Base-by-base conservation (phyloP, 2,888 invertebrate species). In the Pseudoips prasinana region DNA sequence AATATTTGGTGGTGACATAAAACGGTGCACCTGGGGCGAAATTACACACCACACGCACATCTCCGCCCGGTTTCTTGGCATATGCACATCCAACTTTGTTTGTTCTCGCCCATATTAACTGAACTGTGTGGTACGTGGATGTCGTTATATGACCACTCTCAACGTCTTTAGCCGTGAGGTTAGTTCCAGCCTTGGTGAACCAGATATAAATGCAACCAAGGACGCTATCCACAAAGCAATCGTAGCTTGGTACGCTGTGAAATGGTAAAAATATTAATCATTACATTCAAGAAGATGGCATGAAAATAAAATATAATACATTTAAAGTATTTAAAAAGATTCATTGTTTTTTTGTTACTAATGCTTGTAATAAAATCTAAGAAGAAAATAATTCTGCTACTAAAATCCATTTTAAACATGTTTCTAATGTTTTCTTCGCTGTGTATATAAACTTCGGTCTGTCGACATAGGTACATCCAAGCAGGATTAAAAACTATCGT, bases 1-100 rank as follows among this genome's bases (percentile, higher is more conserved):
- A 83, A 34, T 68, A 76, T 40, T 67, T 69, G 0, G 70, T 68
- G 1, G 65, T 47, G 4, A 87, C 35, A 43, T 47, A 53, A 43
- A 73, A 87, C 7, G 78, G 73, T n/a, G 86, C 83, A 9, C 84
- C 81, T 6, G 87, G 87, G 10, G 80, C 57, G 46, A 87, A 88
- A 46, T 83, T 80, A 36, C 87, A 88, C 1, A 82, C 63, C 6
- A 86, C 75, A 60, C 85, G 65, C 10, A 74, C 41, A 44, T 86
- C 75, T 10, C 80, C 81, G 38, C 68, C 67, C 1, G 23, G 8
- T 22, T 52, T 58, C 39, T 45, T 39, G 18, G 72, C 82, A 41
- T 67, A 82, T 7, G 85, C 86, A 56, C 87, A 88, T 26, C 87
- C 87, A 8, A 88, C 65, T 73, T 83, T 81, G 32, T 53, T 57